phyloP scores from a whole-genome alignment of 1,140 invertebrate genomes.

The Procambarus clarkii region DNA sequence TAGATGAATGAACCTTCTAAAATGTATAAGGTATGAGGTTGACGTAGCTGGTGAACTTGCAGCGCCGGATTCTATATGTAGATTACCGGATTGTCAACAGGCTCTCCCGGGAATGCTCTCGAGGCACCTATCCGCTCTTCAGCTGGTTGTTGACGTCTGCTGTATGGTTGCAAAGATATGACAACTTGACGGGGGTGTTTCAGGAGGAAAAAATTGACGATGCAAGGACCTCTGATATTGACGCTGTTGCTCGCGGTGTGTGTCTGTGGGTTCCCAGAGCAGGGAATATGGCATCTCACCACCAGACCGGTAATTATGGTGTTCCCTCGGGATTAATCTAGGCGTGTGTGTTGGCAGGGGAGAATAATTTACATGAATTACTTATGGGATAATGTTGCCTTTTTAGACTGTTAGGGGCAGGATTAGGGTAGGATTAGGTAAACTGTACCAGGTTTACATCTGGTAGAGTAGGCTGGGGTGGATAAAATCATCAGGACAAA shows the following conservation, averaged over 20 bases:
- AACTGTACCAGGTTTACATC: too few relatives aligned
- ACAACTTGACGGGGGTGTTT: background rate
- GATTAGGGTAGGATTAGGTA: too few relatives aligned
- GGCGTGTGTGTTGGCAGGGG: too few relatives aligned
- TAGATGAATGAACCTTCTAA: background rate
- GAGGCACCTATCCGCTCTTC: background rate
- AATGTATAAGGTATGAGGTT: background rate
- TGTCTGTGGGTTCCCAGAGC: background rate
- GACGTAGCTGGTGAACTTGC: background rate
- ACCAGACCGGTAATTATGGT: background rate
- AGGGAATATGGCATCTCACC: background rate
- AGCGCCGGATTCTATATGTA: background rate
- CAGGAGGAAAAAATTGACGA: background rate
- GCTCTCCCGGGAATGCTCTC: background rate
- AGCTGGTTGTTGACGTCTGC: constrained; percentile 16
- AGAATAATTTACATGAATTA: too few relatives aligned
- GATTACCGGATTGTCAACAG: background rate
- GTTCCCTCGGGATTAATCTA: too few relatives aligned
- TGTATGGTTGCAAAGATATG: background rate
- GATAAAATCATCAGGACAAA: too few relatives aligned
- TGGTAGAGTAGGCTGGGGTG: too few relatives aligned
- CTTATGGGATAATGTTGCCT: too few relatives aligned
- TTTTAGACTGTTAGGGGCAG: too few relatives aligned
- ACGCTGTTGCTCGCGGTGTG: background rate
- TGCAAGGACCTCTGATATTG: background rate